phyloP scores from a whole-genome alignment of 2,113 vertebrate species.

The Chroicocephalus ridibundus region DNA sequence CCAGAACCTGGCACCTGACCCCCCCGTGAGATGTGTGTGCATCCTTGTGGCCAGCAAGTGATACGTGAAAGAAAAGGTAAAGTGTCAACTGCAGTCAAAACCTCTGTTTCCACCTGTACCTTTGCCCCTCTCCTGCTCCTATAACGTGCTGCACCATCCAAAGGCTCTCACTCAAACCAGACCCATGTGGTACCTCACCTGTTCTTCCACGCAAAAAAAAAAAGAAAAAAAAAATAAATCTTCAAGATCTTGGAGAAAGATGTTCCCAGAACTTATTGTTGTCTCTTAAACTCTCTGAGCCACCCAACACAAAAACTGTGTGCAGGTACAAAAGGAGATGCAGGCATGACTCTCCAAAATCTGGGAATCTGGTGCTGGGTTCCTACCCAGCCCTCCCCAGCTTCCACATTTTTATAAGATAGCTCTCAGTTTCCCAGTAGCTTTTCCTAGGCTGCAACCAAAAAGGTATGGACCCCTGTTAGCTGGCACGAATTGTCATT shows the following conservation, averaged over 20 bases:
- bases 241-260: background rate
- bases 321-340: background rate
- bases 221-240: too few species aligned
- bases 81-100: background rate
- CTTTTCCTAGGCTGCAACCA: accelerated
- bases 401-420: accelerated
- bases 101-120: background rate
- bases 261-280: background rate
- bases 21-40: background rate
- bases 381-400: background rate
- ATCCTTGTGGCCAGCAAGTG: background rate
- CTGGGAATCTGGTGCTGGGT: too few species aligned
- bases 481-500: background rate
- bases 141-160: background rate
- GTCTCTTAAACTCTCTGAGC: background rate
- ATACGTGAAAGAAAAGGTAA: background rate
- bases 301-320: background rate
- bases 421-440: accelerated
- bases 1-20: background rate
- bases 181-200: too few species aligned
- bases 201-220: background rate
- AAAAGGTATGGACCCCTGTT: background rate
- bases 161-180: background rate
- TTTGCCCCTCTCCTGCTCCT: background rate
- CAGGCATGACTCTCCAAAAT: background rate